phyloP scores from a whole-genome alignment of 2,888 invertebrate species.

The Drosophila birchii region DNA sequence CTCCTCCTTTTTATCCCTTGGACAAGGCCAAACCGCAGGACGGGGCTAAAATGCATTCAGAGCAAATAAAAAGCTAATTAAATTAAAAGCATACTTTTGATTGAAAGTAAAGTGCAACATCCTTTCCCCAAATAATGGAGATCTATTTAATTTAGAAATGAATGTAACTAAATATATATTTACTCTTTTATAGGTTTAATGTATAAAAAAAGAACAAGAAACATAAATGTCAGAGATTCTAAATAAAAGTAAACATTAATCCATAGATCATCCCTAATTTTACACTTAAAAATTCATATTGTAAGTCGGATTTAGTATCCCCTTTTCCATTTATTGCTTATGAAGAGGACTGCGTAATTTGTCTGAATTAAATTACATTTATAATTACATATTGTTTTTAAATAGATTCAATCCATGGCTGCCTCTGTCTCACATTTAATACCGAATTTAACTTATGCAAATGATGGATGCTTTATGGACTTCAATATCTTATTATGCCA shows the following conservation, averaged over 20 bases:
- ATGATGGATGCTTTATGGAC: constrained; percentile 16
- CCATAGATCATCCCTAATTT: too few species aligned
- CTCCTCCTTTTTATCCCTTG: not conserved
- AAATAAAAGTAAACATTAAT: too few species aligned
- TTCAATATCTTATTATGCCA: constrained; percentile 42
- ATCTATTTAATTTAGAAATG: constrained; percentile 11
- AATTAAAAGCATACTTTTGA: constrained; percentile 73
- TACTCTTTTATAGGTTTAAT: too few species aligned
- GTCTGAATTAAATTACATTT: not conserved
- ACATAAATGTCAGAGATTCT: not conserved
- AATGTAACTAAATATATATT: not conserved
- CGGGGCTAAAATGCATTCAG: constrained; percentile 62
- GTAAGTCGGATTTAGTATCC: not conserved
- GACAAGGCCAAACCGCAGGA: constrained; percentile 29
- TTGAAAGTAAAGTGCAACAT: constrained; percentile 60
- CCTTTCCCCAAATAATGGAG: not conserved
- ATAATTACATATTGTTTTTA: not conserved
- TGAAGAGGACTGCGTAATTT: not conserved
- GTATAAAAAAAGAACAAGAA: not conserved
- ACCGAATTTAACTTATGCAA: constrained; percentile 17
- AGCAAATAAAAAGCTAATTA: constrained; percentile 75
- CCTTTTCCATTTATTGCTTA: not conserved
- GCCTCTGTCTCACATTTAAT: not conserved
- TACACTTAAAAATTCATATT: not conserved
- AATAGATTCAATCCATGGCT: not conserved